Evolutionary conservation across 2,888 invertebrate species (phyloP).

Genomic region (Caenorhabditis afra): DNA sequence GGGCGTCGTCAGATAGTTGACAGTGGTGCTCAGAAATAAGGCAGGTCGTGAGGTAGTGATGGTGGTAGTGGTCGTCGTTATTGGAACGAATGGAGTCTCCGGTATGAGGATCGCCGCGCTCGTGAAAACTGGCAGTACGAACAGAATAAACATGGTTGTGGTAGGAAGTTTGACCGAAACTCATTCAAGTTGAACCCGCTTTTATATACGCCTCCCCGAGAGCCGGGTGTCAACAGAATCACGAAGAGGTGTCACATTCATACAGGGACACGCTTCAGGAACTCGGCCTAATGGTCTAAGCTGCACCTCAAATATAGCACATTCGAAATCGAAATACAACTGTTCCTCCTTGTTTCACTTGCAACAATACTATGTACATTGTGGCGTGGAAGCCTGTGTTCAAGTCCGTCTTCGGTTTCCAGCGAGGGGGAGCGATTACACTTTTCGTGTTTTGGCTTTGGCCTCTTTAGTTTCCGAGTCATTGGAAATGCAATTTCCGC

Average conservation of each 20-base stretch:
- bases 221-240: not conserved
- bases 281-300: slow-evolving; percentile 41
- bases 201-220: slow-evolving; percentile 6
- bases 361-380: slow-evolving; percentile 15
- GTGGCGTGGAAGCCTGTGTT: too few relatives aligned
- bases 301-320: slow-evolving; percentile 29
- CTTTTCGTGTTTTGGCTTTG: not conserved
- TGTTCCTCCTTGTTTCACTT: not conserved
- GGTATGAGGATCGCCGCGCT: slow-evolving; percentile 10
- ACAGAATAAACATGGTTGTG: slow-evolving; percentile 10
- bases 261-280: slow-evolving; percentile 8
- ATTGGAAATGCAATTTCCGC: slow-evolving; percentile 12
- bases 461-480: not conserved
- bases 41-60: too few relatives aligned
- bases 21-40: too few relatives aligned
- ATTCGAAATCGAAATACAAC: slow-evolving; percentile 3
- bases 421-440: too few relatives aligned
- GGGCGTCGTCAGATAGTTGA: too few relatives aligned
- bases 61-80: not conserved
- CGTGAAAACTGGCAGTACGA: slow-evolving; percentile 2
- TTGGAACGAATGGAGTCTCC: not conserved
- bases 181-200: not conserved
- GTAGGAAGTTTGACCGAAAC: not conserved
- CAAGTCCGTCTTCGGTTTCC: too few relatives aligned
- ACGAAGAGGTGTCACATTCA: slow-evolving; percentile 14